Evolutionary conservation across 2,888 invertebrate species (phyloP), one percentile per base, ranked within the genome.

Genomic region (Tipula lateralis): DNA sequence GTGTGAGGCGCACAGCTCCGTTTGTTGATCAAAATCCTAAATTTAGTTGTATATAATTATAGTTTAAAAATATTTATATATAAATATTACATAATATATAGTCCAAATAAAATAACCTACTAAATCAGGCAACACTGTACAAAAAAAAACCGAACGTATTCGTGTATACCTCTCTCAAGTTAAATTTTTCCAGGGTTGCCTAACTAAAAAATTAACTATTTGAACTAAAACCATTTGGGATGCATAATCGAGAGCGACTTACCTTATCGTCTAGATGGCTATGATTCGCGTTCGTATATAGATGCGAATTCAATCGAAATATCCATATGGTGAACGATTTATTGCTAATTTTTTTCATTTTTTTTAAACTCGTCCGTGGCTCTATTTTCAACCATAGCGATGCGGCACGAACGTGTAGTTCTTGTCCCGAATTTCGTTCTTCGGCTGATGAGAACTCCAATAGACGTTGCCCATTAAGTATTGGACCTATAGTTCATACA

Each of bases 401-500:
- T 36, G 96, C 96, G 86, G 94, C 93, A 87, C 94, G 93, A 87
- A 97, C 95, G 87, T 93, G 92, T 87, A 96, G 91, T 87, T 94
- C 94, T 87, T 88, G 89, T 84, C 87, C 89, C n/a, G 87, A 87
- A 83, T 87, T 86, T 50, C 88, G 87, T 85, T 93, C 93, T 87
- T 92, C 92, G 86, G 93, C 93, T 88, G 95, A 93, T 85, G 95
- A 93, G 91, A 97, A 97, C 90, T 97, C 96, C 87, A 97, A 92
- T 87, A 97, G 91, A 85, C 95, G 94, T 90, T 97, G 96, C 84
- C 96, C 95, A 89, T 96, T 96, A 88, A 96, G 92, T 88, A 94
- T 93, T 87, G 94, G 93, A 88, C 97, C 97, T 97, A 19, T n/a
- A n/a, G n/a, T n/a, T n/a, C n/a, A n/a, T n/a, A n/a, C n/a, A n/a